Base-by-base conservation (phyloP, 2,113 vertebrate species). In the Trematomus loennbergii region DNA sequence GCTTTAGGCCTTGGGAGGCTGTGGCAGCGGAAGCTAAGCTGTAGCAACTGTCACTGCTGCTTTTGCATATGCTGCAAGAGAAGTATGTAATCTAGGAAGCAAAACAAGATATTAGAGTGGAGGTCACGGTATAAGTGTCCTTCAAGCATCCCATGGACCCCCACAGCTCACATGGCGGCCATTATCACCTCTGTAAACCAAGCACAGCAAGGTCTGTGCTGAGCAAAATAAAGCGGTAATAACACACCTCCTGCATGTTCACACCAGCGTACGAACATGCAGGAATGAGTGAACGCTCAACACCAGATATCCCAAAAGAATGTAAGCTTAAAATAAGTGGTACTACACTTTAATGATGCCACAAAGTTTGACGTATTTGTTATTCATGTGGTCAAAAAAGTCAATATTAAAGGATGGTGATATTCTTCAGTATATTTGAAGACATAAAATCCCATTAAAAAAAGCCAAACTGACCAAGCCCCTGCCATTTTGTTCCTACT, bases 151-250 rank as follows among this genome's bases (percentile, higher is more conserved):
- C 74, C 36, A 40, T 40, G 57, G 73, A 69, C 48, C 55, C 29
- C 62, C 66, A 29, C 61, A 50, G 76, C 58, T 78, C 66, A 83
- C 78, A 81, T 79, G 80, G 15, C 18, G 20, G 70, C 73, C 74
- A 63, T 90, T 75, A 87, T 87, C 84, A 76, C 84, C 68, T 75
- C 83, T 50, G 12, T 53, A 43, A 69, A 66, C 25, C 57, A 74
- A 75, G 62, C 63, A 36, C 75, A 67, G 69, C 65, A 17, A 36
- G 17, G 53, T 74, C 59, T 74, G 60, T 57, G 36, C 22, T 29
- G 61, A 48, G 48, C 22, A 20, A 63, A 70, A 67, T 72, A 65
- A 3, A 57, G 69, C 25, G 22, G 59, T 61, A 60, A 72, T 70
- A 61, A 76, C 62, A 74, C 78, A 70, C 66, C 65, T 76, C 43